Evolutionary conservation across 2,113 vertebrate genomes (phyloP).

Genomic region (Seriola aureovittata): DNA sequence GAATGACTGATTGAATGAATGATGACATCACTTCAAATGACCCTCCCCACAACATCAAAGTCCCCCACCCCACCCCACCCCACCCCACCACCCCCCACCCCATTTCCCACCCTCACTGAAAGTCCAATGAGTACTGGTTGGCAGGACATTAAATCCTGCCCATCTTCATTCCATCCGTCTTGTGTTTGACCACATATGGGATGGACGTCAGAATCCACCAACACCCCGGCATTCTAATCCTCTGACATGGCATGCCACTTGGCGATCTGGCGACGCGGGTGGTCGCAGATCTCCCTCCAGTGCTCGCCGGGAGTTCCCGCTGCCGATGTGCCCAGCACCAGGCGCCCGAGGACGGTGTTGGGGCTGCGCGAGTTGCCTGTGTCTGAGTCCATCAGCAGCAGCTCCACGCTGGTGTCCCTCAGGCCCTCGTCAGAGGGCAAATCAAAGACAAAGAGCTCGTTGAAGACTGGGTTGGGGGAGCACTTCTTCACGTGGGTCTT

Average conservation of each 20-base stretch:
- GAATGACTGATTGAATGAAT: slow-evolving; percentile 66
- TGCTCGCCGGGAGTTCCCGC: slow-evolving; percentile 94
- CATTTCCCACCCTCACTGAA: slow-evolving; percentile 36
- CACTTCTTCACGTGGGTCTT: slow-evolving; percentile 99
- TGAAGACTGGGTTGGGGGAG: slow-evolving; percentile 97
- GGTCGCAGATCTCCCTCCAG: slow-evolving; percentile 98
- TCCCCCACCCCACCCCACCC: neutral
- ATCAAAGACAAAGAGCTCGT: slow-evolving; percentile 98
- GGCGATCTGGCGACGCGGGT: slow-evolving; percentile 96
- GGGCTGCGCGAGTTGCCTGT: slow-evolving; percentile 76
- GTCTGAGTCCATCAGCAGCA: slow-evolving; percentile 98
- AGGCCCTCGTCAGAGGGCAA: slow-evolving; percentile 92
- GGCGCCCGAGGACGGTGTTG: slow-evolving; percentile 90
- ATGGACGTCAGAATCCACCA: slow-evolving; percentile 18
- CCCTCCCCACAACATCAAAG: slow-evolving; percentile 41
- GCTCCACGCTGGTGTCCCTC: slow-evolving; percentile 96
- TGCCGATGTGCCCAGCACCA: slow-evolving; percentile 89
- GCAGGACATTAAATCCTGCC: slow-evolving; percentile 29
- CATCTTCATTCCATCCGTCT: slow-evolving; percentile 34
- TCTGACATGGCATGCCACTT: slow-evolving; percentile 96
- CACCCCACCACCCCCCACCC: neutral
- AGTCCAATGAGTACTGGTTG: slow-evolving; percentile 61
- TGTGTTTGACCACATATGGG: slow-evolving; percentile 23
- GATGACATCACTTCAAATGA: slow-evolving; percentile 73
- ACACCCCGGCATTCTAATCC: slow-evolving; percentile 83